Percentiles rank a stretch among this genome's conserved stretches.
These are phyloP conservation scores for Prosopocoilus inquinatus DNA, from an alignment of 2,888 invertebrate genomes.

Conservation along the genomic window DNA sequence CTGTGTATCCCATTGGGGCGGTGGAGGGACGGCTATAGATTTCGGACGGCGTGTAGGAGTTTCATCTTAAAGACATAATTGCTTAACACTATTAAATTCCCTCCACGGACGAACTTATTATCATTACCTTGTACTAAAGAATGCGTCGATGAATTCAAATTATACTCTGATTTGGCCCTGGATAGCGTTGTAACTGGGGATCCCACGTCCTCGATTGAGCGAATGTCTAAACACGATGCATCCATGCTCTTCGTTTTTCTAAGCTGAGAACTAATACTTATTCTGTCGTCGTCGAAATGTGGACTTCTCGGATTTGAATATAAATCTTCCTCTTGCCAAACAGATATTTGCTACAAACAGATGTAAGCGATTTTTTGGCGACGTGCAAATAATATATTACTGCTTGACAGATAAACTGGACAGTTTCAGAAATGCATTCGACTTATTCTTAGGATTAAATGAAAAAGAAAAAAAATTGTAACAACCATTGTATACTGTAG, in stretches of 20 bases:
- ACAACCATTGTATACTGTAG: too few relatives aligned
- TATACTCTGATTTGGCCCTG: conserved; percentile 85
- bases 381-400: neutral
- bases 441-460: too few relatives aligned
- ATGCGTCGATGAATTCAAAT: conserved; percentile 73
- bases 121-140: conserved; percentile 64
- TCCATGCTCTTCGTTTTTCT: conserved; percentile 88
- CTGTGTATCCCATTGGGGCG: conserved; percentile 68
- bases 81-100: conserved; percentile 9
- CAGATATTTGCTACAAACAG: conserved; percentile 68
- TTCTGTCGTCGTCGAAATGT: conserved; percentile 67
- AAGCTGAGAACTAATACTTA: conserved; percentile 74
- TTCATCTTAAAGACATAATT: conserved; percentile 24
- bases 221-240: conserved; percentile 81
- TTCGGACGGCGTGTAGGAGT: conserved; percentile 59
- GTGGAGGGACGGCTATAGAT: conserved; percentile 62
- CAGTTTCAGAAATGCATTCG: too few relatives aligned
- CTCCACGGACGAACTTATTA: conserved; percentile 1
- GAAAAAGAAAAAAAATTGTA: too few relatives aligned
- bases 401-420: neutral
- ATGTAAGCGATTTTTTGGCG: neutral
- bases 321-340: conserved; percentile 76
- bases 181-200: conserved; percentile 67
- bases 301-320: conserved; percentile 63
- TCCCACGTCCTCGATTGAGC: conserved; percentile 66